These are phyloP conservation scores for Eubasilissa splendida DNA, from an alignment of 2,888 invertebrate genomes.

Conservation along the genomic window DNA sequence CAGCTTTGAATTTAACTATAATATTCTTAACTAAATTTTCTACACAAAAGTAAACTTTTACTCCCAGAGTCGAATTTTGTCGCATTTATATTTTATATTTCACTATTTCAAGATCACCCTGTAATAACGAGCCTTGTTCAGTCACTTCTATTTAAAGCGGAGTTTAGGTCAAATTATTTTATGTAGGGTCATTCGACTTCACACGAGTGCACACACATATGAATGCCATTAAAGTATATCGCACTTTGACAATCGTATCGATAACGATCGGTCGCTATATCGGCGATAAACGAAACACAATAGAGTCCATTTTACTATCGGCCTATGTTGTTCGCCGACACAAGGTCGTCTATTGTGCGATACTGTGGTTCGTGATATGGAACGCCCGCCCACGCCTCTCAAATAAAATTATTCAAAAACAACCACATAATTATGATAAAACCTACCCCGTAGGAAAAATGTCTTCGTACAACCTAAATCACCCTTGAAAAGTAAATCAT, in stretches of 20 bases:
- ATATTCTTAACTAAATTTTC: no score
- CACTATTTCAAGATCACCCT: no score
- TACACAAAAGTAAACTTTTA: no score
- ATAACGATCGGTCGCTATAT: slow-evolving; percentile 44
- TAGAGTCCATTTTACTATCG: slow-evolving; percentile 40
- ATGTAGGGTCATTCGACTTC: slow-evolving; percentile 3
- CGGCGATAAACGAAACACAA: slow-evolving; percentile 46
- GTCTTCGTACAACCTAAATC: no score
- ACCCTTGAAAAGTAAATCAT: background rate
- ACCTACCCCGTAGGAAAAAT: slow-evolving; percentile 11
- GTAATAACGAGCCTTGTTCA: no score
- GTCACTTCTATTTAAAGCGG: background rate
- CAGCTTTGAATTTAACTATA: no score
- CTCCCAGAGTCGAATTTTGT: no score
- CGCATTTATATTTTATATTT: no score
- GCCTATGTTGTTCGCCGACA: slow-evolving; percentile 36
- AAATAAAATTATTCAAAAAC: background rate
- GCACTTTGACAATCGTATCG: slow-evolving; percentile 41
- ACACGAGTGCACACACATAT: slow-evolving; percentile 16
- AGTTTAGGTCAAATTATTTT: slow-evolving; percentile 15
- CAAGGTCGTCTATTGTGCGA: slow-evolving; percentile 46
- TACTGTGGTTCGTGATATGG: slow-evolving; percentile 48
- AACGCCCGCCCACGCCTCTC: slow-evolving; percentile 46
- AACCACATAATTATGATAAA: background rate
- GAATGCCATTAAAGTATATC: slow-evolving; percentile 33